Evolutionary conservation across 2,888 invertebrate genomes (phyloP).

Genomic region (Autographa gamma): DNA sequence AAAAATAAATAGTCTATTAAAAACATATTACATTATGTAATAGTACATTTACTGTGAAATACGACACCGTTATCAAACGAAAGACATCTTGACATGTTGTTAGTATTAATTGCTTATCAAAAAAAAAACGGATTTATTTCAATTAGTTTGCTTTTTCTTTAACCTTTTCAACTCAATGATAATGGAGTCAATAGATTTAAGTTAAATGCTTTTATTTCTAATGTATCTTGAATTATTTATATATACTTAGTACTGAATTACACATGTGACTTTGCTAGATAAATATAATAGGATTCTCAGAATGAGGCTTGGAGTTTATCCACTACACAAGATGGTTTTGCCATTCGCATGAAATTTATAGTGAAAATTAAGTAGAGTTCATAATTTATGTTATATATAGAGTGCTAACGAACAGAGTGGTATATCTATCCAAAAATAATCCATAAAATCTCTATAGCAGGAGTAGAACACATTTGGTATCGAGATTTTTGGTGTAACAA

Average conservation of each 20-base stretch:
- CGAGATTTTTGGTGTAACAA: too few species aligned
- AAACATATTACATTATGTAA: too few species aligned
- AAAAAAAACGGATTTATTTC: constrained; percentile 57
- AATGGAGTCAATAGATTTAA: constrained; percentile 63
- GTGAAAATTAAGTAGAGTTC: too few species aligned
- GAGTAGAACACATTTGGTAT: too few species aligned
- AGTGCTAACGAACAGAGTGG: too few species aligned
- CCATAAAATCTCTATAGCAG: too few species aligned
- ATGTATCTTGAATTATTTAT: neutral
- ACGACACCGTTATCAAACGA: constrained; percentile 31
- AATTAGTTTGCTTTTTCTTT: constrained; percentile 60
- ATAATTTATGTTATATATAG: too few species aligned
- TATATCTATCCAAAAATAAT: too few species aligned
- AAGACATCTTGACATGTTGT: constrained; percentile 41
- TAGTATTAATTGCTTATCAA: constrained; percentile 44
- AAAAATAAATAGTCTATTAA: too few species aligned
- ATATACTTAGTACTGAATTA: neutral
- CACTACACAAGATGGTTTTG: neutral
- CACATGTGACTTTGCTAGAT: neutral
- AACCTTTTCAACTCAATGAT: constrained; percentile 67
- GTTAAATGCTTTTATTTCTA: constrained; percentile 63
- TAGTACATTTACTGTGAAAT: constrained; percentile 15
- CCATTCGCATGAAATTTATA: neutral
- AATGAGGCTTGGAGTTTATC: neutral
- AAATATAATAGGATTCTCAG: neutral